These are phyloP conservation scores for Minunthozetes semirufus DNA, from an alignment of 2,888 invertebrate genomes.

Conservation along the genomic window DNA sequence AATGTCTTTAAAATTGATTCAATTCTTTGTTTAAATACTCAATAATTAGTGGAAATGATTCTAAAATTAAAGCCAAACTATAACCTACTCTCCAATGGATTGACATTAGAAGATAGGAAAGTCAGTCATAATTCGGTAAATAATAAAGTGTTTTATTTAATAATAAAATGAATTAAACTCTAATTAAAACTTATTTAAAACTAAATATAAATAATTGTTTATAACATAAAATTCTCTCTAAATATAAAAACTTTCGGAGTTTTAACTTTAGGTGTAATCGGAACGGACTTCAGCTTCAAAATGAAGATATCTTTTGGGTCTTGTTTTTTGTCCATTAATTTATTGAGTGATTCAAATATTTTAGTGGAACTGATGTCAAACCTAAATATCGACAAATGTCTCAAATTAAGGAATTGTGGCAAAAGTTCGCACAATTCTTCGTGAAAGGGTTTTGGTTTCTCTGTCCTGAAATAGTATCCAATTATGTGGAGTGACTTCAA, in stretches of 20 bases:
- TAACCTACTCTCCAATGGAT: too few species aligned
- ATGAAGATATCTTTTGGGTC: neutral
- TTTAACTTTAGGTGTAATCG: neutral
- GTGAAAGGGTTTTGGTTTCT: neutral
- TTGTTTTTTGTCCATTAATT: neutral
- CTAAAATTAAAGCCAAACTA: too few species aligned
- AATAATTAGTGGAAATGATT: too few species aligned
- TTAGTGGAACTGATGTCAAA: neutral
- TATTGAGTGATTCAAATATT: neutral
- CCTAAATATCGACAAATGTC: neutral
- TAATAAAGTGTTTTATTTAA: too few species aligned
- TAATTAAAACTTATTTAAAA: neutral
- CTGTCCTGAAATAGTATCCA: neutral
- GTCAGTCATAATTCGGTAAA: too few species aligned
- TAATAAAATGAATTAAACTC: too few species aligned
- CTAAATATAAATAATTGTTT: neutral
- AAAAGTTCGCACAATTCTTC: neutral
- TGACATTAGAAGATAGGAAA: too few species aligned
- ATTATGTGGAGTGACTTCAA: neutral
- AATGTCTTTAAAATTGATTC: neutral
- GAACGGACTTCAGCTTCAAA: neutral
- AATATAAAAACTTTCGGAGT: neutral
- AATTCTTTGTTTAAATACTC: too few species aligned
- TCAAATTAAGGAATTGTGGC: neutral
- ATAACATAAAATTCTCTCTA: neutral